These are phyloP conservation scores for Coendou prehensilis DNA, from an alignment of 2,797 vertebrate genomes.

Conservation along the genomic window DNA sequence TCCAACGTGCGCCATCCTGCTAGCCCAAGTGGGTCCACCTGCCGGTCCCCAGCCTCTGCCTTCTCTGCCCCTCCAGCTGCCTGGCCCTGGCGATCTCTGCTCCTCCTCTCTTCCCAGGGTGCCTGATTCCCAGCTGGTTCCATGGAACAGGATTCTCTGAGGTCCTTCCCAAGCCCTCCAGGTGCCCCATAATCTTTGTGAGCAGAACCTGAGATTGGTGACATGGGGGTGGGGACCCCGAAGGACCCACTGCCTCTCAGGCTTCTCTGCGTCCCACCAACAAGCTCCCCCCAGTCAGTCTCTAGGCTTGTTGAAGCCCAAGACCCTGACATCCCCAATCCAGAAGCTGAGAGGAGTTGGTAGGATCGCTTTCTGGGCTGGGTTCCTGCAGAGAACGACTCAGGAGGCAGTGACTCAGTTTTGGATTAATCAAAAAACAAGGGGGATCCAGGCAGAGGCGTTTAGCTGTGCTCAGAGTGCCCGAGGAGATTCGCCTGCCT, in stretches of 20 bases:
- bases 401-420: background rate
- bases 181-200: background rate
- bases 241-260: fast-evolving
- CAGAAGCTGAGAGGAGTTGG: background rate
- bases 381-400: background rate
- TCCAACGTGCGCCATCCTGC: fast-evolving
- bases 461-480: background rate
- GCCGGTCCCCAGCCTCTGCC: background rate
- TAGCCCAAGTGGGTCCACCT: fast-evolving
- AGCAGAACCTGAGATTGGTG: background rate
- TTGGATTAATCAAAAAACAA: background rate
- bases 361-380: background rate
- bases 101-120: background rate
- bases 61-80: no score
- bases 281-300: background rate
- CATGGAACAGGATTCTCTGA: fast-evolving
- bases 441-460: background rate
- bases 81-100: no score
- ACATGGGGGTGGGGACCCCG: fast-evolving
- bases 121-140: no score
- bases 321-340: fast-evolving
- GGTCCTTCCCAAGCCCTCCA: background rate
- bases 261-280: fast-evolving
- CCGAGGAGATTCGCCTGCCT: background rate
- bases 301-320: background rate